Evolutionary conservation across 2,113 vertebrate genomes (phyloP).

Genomic region (Labeo catla): DNA sequence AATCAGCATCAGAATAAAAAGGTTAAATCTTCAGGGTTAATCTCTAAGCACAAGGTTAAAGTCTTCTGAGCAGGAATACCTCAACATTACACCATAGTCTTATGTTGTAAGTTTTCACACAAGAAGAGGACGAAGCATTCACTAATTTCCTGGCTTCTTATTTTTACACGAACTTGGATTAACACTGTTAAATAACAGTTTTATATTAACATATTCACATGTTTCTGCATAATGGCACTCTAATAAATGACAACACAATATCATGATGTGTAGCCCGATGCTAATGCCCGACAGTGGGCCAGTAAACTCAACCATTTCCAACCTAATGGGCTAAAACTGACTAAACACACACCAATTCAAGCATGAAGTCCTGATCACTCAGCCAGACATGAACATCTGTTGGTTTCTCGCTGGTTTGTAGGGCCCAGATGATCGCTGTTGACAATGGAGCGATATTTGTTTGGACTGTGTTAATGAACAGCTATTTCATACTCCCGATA

Average conservation of each 20-base stretch:
- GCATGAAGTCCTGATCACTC: conserved; percentile 37
- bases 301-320: conserved; percentile 36
- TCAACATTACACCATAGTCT: neutral
- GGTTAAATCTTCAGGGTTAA: conserved; percentile 17
- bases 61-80: neutral
- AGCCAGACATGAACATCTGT: conserved; percentile 54
- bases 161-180: neutral
- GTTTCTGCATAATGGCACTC: neutral
- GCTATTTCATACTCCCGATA: neutral
- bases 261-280: neutral
- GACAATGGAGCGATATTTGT: conserved; percentile 49
- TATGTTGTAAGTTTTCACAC: neutral
- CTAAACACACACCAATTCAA: conserved; percentile 51
- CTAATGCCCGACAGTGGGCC: conserved; percentile 25
- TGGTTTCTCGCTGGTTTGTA: conserved; percentile 55
- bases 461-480: conserved; percentile 24
- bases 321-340: conserved; percentile 29
- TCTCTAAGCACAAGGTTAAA: conserved; percentile 10
- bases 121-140: neutral
- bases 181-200: neutral
- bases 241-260: neutral
- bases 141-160: neutral
- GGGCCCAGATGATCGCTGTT: conserved; percentile 63
- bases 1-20: conserved; percentile 15
- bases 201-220: neutral